Conservation (phyloP, 1,140 invertebrate genomes). For the Drosophila orosa region DNA sequence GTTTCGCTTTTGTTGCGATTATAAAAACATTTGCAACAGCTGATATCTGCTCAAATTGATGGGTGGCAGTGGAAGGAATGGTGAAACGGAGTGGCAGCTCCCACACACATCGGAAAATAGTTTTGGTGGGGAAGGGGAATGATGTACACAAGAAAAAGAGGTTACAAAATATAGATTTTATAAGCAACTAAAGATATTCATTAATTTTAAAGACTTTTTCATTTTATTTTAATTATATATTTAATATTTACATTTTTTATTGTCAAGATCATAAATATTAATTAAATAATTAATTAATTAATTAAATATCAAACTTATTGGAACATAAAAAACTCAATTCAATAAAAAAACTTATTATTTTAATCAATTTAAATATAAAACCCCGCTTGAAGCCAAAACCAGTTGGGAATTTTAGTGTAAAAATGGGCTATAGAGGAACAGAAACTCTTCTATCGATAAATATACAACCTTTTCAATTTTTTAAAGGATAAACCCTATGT, state of each 20-base stretch:
- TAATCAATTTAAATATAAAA: too few relatives aligned
- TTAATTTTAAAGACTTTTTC: not conserved
- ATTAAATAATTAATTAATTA: too few relatives aligned
- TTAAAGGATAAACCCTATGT: too few relatives aligned
- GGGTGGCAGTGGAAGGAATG: conserved; percentile 11
- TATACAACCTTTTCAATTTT: not conserved
- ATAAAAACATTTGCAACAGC: conserved; percentile 79
- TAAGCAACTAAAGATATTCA: too few relatives aligned
- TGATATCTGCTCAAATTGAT: conserved; percentile 69
- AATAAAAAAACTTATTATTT: not conserved
- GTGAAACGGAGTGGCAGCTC: conserved; percentile 1
- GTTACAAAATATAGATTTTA: not conserved
- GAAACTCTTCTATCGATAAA: not conserved
- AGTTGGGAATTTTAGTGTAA: not conserved
- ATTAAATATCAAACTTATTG: too few relatives aligned
- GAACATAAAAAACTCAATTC: not conserved
- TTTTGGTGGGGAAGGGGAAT: not conserved
- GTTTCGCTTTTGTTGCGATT: conserved; percentile 49
- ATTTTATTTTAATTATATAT: not conserved
- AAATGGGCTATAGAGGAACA: too few relatives aligned
- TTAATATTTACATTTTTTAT: not conserved
- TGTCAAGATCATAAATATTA: too few relatives aligned
- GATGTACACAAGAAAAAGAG: not conserved
- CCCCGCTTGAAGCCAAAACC: not conserved
- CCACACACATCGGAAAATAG: conserved; percentile 19